Percentiles rank a stretch among this genome's conserved stretches.
Conservation (phyloP, 2,113 vertebrate species). For the Phylloscopus trochiloides region DNA sequence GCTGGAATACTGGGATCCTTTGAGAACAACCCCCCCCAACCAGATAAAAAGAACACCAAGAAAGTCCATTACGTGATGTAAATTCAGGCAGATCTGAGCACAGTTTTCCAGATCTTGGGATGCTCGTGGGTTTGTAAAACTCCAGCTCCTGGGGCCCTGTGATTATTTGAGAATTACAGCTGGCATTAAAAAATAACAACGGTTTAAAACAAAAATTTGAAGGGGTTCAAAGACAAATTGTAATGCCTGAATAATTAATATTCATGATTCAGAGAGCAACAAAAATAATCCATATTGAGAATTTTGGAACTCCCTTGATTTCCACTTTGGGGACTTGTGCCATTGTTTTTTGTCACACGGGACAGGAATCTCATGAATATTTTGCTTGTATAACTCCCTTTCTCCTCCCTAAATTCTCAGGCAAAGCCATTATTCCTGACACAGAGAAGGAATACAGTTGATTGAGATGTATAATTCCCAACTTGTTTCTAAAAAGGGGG, state of each 20-base stretch:
- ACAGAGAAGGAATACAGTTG: background rate
- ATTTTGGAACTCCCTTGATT: background rate
- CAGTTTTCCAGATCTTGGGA: background rate
- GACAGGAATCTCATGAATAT: background rate
- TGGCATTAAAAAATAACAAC: background rate
- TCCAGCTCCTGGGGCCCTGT: background rate
- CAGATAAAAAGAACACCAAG: background rate
- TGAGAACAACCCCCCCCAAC: background rate
- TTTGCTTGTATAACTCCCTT: background rate
- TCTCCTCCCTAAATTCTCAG: background rate
- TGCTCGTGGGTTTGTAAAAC: background rate
- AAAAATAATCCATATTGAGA: background rate
- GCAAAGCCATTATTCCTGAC: background rate
- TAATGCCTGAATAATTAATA: background rate
- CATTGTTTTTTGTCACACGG: background rate
- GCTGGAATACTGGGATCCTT: background rate
- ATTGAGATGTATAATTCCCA: conserved; percentile 8
- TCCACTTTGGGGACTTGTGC: background rate
- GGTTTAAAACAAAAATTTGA: background rate
- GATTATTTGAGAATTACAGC: background rate
- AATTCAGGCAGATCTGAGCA: background rate
- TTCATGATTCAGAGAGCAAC: background rate
- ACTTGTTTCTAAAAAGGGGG: conserved; percentile 44
- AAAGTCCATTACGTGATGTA: background rate
- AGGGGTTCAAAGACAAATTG: background rate